Conservation (phyloP, 2,797 vertebrate species). For the Arctocebus calabarensis region DNA sequence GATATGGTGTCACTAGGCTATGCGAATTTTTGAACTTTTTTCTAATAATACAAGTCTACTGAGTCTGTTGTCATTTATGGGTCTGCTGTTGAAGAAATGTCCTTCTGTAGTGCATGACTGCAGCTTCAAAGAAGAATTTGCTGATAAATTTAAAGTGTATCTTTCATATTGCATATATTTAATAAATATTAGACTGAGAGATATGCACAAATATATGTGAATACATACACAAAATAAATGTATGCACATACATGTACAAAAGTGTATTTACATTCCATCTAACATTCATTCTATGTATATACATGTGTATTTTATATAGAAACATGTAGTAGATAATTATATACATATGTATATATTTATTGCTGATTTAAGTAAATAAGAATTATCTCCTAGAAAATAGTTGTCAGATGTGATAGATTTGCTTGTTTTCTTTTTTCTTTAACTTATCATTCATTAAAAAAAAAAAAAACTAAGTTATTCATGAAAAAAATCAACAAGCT, state of each 20-base stretch:
- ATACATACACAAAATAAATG: fast-evolving
- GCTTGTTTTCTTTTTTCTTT: not conserved
- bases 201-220: fast-evolving
- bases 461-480: not conserved
- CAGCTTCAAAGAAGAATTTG: not conserved
- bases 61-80: not conserved
- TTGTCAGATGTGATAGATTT: not conserved
- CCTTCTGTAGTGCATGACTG: not conserved
- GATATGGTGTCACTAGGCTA: not conserved
- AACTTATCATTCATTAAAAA: not conserved
- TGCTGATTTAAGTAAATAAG: not conserved
- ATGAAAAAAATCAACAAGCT: not conserved
- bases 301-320: not conserved
- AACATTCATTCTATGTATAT: not conserved
- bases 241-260: fast-evolving
- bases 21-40: not conserved
- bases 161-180: fast-evolving
- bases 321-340: fast-evolving
- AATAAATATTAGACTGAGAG: not conserved
- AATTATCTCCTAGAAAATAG: constrained; percentile 36
- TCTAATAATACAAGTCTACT: not conserved
- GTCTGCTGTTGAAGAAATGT: not conserved
- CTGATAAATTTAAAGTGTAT: not conserved
- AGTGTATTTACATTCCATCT: not conserved
- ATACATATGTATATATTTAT: not conserved